A percentile compares a stretch with the other conserved stretches of the same genome.
Conservation (phyloP, 2,888 invertebrate genomes). For the Rutpela maculata region DNA sequence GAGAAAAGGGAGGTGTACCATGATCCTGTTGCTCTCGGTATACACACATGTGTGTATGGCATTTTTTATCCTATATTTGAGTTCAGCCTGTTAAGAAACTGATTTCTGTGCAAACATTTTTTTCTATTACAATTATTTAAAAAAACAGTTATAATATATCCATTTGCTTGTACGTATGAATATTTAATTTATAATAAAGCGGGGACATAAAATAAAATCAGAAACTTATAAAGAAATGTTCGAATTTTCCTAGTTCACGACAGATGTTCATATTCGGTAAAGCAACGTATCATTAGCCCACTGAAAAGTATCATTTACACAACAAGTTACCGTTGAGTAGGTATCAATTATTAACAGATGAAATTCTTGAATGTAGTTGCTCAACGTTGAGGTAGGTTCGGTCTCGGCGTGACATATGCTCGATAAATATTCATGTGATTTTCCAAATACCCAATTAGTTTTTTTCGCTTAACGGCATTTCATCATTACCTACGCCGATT, state of each 20-base stretch:
- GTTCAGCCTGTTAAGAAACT: no score
- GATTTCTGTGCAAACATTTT: no score
- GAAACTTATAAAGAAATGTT: no score
- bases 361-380: neutral
- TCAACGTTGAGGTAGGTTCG: conserved; percentile 28
- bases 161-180: no score
- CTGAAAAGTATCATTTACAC: neutral
- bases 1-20: no score
- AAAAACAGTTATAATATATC: no score
- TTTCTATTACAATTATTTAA: no score
- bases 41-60: no score
- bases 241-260: neutral
- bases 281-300: neutral
- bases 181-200: no score
- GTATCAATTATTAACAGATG: neutral
- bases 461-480: conserved; percentile 4
- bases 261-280: neutral
- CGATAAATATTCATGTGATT: conserved; percentile 29
- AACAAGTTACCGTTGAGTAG: neutral
- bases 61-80: no score
- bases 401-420: conserved; percentile 14
- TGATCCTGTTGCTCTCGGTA: no score
- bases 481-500: neutral
- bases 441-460: conserved; percentile 4
- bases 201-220: no score